Evolutionary conservation across 2,797 vertebrate species (phyloP).

Genomic region (Enteromius viviparus): DNA sequence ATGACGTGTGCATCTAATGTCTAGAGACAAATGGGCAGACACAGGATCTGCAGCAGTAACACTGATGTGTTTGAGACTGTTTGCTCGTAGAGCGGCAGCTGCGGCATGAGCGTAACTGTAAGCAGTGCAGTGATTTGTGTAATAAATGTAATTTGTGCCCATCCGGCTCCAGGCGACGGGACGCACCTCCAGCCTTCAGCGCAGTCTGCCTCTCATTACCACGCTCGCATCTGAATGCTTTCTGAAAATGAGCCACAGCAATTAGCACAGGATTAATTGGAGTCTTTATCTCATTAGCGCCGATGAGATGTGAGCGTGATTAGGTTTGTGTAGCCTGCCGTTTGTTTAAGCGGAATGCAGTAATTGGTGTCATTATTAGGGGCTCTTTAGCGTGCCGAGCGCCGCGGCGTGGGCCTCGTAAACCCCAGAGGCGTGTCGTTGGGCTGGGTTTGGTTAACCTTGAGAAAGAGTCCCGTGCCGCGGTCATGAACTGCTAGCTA

Average conservation of each 20-base stretch:
- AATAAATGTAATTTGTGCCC: constrained; percentile 57
- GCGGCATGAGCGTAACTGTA: constrained; percentile 65
- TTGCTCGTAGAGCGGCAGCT: constrained; percentile 14
- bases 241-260: constrained; percentile 90
- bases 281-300: constrained; percentile 99
- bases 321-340: constrained; percentile 94
- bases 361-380: constrained; percentile 99
- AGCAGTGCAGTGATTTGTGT: constrained; percentile 56
- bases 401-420: constrained; percentile 83
- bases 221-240: constrained; percentile 96
- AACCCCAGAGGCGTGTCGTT: constrained; percentile 94
- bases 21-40: neutral
- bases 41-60: neutral
- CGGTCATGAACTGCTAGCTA: constrained; percentile 68
- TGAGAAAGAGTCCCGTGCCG: constrained; percentile 77
- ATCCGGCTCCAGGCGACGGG: constrained; percentile 43
- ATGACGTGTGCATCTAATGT: neutral
- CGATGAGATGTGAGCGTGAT: constrained; percentile 99
- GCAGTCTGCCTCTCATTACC: constrained; percentile 91
- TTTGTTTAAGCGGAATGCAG: constrained; percentile 99
- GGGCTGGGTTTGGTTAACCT: constrained; percentile 89
- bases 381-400: constrained; percentile 95
- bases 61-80: neutral
- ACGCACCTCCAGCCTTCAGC: constrained; percentile 77
- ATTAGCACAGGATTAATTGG: constrained; percentile 99